Evolutionary conservation across 2,888 invertebrate species (phyloP), one percentile per base, ranked within the genome.

Genomic region (Blastobasis adustella): DNA sequence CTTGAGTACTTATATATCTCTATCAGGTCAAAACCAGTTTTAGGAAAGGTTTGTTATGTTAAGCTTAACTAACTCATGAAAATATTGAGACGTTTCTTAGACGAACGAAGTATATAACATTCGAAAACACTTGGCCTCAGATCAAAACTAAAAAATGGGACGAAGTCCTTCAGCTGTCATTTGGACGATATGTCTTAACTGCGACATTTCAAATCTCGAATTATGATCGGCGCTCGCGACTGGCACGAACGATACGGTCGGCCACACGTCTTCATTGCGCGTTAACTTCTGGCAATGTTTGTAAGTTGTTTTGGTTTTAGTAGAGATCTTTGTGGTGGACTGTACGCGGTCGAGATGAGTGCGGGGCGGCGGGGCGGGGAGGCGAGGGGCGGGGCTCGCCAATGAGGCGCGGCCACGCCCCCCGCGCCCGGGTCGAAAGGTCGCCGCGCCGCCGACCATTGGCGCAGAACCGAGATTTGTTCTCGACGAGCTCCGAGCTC

Each of bases 371-470:
- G 69, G 66, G 68, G 77, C 66, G 71, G 66, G 66, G 70, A 64
- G 66, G 69, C 63, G 76, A 60, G 61, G 63, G 63, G 68, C 78
- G 80, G 78, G 75, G 71, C 76, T 77, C 71, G 67, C 85, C 86
- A 81, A 80, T 84, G 78, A 78, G 67, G 77, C 75, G 79, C 75
- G 76, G 82, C 85, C 84, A 83, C 88, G 86, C 87, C 88, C 72
- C 78, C 74, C 73, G 76, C 73, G 71, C 73, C 69, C 77, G 73
- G 87, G 85, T 84, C 82, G 85, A 77, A 79, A 82, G 82, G 80
- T 82, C 81, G 79, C 69, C 71, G 62, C 61, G 60, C 65, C 63
- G 56, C 65, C 65, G 58, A 67, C 75, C 76, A 79, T 76, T 80
- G 80, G 80, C 72, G 76, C 79, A 63, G 64, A 68, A 71, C 67